Conservation (phyloP, 2,113 vertebrate species). For the Scartelaos histophorus region DNA sequence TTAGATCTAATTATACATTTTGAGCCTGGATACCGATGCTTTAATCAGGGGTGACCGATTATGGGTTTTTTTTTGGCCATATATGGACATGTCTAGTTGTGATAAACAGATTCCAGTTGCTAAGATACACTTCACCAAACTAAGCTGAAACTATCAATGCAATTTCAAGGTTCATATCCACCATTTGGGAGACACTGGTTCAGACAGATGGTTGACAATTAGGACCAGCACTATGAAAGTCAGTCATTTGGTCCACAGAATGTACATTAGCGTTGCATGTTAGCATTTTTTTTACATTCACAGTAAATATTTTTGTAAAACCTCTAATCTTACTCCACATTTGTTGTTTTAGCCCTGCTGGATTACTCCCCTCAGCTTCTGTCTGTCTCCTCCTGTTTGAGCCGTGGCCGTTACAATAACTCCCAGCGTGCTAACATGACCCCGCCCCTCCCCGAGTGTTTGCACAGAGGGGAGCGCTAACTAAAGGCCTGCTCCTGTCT, state of each 20-base stretch:
- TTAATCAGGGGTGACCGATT: background rate
- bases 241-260: background rate
- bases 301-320: background rate
- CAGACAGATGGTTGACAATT: conserved; percentile 1
- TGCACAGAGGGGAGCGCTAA: conserved; percentile 9
- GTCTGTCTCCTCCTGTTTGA: background rate
- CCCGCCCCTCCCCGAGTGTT: background rate
- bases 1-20: no score
- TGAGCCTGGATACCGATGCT: no score
- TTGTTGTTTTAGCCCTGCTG: background rate
- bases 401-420: background rate
- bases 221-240: background rate
- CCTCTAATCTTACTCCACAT: background rate
- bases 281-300: background rate
- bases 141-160: background rate
- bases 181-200: background rate
- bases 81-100: background rate
- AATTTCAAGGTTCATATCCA: background rate
- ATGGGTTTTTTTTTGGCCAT: background rate
- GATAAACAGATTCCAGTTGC: background rate
- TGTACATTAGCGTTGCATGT: background rate
- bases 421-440: conserved; percentile 3
- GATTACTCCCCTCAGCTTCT: background rate
- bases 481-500: conserved; percentile 12
- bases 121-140: background rate